Evolutionary conservation across 1,140 invertebrate species (phyloP).

Genomic region (Drosophila ficusphila): DNA sequence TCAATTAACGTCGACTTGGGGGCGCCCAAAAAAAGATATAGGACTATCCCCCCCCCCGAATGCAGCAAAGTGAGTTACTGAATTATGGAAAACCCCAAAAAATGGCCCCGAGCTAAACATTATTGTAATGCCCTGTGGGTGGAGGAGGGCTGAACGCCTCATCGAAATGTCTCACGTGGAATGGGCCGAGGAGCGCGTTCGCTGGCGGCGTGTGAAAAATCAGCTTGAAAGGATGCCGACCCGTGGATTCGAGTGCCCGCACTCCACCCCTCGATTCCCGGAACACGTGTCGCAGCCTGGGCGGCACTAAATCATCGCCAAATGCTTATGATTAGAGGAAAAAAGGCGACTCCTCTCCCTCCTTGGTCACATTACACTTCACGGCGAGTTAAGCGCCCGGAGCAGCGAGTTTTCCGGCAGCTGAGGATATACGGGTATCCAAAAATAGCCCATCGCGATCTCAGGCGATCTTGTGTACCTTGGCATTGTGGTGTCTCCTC

Average conservation of each 20-base stretch:
- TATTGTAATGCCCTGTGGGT: slow-evolving; percentile 3
- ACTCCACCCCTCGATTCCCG: slow-evolving; percentile 7
- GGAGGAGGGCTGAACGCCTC: slow-evolving; percentile 15
- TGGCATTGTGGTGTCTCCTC: slow-evolving; percentile 16
- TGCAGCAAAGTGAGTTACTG: slow-evolving; percentile 32
- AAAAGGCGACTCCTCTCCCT: slow-evolving; percentile 25
- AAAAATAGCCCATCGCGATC: slow-evolving; percentile 36
- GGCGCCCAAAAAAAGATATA: slow-evolving; percentile 35
- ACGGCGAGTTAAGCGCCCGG: slow-evolving; percentile 60
- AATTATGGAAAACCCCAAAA: slow-evolving; percentile 42
- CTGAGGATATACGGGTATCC: slow-evolving; percentile 40
- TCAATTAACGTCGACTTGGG: slow-evolving; percentile 42
- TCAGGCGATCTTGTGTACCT: slow-evolving; percentile 27
- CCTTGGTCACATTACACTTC: slow-evolving; percentile 66
- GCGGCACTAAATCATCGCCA: slow-evolving; percentile 74
- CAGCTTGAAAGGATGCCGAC: slow-evolving; percentile 76
- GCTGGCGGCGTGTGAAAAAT: slow-evolving; percentile 72
- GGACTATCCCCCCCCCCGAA: slow-evolving; percentile 18
- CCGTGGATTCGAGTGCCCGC: slow-evolving; percentile 9
- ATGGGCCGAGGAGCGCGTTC: slow-evolving; percentile 27
- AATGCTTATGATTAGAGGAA: slow-evolving; percentile 77
- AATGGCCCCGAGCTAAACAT: slow-evolving; percentile 19
- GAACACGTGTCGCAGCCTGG: slow-evolving; percentile 67
- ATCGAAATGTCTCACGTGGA: slow-evolving; percentile 53
- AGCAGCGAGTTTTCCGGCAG: slow-evolving; percentile 45